These are phyloP conservation scores for Teleopsis dalmanni DNA, from an alignment of 1,140 invertebrate species.

Conservation along the genomic window DNA sequence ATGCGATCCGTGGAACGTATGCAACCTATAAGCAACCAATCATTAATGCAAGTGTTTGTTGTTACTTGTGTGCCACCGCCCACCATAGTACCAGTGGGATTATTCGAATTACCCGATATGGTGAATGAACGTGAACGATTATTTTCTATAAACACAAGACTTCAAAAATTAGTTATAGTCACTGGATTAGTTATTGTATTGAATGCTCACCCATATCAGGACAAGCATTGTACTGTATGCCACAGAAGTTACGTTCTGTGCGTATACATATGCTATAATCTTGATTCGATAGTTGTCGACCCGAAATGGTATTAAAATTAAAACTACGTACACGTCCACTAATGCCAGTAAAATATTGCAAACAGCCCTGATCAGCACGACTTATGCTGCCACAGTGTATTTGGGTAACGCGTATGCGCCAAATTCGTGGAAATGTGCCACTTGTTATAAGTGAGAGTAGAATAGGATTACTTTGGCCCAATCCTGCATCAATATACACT, in stretches of 20 bases:
- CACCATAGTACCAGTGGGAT: conserved; percentile 57
- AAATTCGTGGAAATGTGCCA: conserved; percentile 64
- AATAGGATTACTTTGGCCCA: conserved; percentile 64
- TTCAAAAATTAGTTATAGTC: neutral
- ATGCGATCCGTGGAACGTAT: conserved; percentile 46
- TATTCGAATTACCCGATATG: conserved; percentile 63
- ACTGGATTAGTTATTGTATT: neutral
- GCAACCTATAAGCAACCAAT: conserved; percentile 73
- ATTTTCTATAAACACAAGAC: conserved; percentile 23
- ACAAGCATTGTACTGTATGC: conserved; percentile 74
- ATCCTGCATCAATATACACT: conserved; percentile 79
- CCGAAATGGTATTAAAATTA: conserved; percentile 67
- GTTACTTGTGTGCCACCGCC: conserved; percentile 49
- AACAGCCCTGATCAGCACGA: conserved; percentile 71
- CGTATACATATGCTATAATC: conserved; percentile 81
- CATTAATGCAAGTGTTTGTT: conserved; percentile 57
- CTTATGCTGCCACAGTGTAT: conserved; percentile 66
- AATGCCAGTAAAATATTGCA: conserved; percentile 71
- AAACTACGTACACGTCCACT: conserved; percentile 72
- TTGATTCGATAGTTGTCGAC: conserved; percentile 79
- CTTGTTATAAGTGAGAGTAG: conserved; percentile 72
- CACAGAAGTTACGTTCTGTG: conserved; percentile 79
- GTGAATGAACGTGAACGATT: conserved; percentile 62
- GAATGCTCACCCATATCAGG: conserved; percentile 51
- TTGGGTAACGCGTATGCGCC: conserved; percentile 73